phyloP scores from a whole-genome alignment of 2,888 invertebrate genomes.

The Entomobrya proxima region DNA sequence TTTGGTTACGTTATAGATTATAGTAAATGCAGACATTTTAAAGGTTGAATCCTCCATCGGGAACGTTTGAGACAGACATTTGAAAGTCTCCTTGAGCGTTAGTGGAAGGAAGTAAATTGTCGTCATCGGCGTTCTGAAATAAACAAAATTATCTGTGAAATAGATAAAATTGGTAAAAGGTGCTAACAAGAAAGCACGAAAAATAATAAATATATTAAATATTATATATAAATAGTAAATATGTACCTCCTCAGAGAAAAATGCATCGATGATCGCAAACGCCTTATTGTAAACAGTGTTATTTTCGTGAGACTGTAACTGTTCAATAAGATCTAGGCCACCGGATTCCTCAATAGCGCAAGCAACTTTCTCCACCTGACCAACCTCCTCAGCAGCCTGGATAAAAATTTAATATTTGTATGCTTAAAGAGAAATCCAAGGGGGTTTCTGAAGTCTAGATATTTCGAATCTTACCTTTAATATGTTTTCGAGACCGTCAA shows the following conservation, averaged over 20 bases:
- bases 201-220: no score
- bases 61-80: conserved; percentile 60
- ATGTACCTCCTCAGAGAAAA: conserved; percentile 82
- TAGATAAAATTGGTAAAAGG: no score
- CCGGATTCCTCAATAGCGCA: conserved; percentile 92
- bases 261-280: conserved; percentile 86
- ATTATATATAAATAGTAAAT: no score
- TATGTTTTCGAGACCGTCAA: conserved; percentile 87
- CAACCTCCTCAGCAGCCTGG: conserved; percentile 86
- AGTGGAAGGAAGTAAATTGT: conserved; percentile 56
- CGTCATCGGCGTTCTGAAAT: conserved; percentile 49
- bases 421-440: background rate
- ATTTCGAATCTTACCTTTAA: conserved; percentile 79
- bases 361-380: conserved; percentile 86
- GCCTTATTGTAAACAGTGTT: conserved; percentile 91
- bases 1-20: background rate
- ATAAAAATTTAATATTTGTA: conserved; percentile 27
- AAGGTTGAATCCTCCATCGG: conserved; percentile 69
- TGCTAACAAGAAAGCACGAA: no score
- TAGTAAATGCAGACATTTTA: conserved; percentile 26
- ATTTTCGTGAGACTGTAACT: conserved; percentile 92
- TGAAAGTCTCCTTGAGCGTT: conserved; percentile 65
- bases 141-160: background rate
- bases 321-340: conserved; percentile 92
- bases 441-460: no score